phyloP scores from a whole-genome alignment of 1,140 invertebrate species.

The Oreohelix idahoensis region DNA sequence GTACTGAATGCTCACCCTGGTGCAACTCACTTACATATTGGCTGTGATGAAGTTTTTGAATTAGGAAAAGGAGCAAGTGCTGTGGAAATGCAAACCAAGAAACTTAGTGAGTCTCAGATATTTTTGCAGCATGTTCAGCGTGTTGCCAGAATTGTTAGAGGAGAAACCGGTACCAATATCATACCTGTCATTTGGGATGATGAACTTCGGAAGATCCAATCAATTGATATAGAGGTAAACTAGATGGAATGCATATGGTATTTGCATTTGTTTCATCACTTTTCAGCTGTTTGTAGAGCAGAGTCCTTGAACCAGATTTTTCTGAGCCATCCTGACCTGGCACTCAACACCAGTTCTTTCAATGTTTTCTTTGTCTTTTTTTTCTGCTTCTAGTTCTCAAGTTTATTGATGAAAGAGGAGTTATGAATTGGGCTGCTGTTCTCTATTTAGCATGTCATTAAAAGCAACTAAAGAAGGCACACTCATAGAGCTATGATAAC shows the following conservation, averaged over 20 bases:
- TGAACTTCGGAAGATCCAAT: conserved; percentile 83
- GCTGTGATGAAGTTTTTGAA: conserved; percentile 76
- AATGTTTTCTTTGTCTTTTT: too few species aligned
- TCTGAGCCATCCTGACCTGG: too few species aligned
- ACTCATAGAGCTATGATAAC: too few species aligned
- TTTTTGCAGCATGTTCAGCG: conserved; percentile 74
- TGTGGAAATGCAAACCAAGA: conserved; percentile 58
- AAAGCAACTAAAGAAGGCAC: too few species aligned
- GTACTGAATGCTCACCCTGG: conserved; percentile 76
- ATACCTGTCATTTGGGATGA: conserved; percentile 93
- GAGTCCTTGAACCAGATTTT: too few species aligned
- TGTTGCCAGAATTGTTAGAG: conserved; percentile 71
- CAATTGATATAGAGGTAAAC: conserved; percentile 62
- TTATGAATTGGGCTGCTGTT: too few species aligned
- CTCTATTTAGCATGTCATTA: too few species aligned
- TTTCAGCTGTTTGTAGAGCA: too few species aligned
- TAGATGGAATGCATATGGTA: background rate
- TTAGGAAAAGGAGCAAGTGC: conserved; percentile 42
- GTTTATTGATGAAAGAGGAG: too few species aligned
- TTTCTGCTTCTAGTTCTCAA: too few species aligned
- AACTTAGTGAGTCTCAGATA: conserved; percentile 72
- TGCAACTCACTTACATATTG: conserved; percentile 75
- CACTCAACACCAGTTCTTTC: too few species aligned
- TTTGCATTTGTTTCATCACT: background rate
- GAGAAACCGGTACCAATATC: conserved; percentile 68